Evolutionary conservation across 2,797 vertebrate species (phyloP).

Genomic region (Gallinago nigripennis): DNA sequence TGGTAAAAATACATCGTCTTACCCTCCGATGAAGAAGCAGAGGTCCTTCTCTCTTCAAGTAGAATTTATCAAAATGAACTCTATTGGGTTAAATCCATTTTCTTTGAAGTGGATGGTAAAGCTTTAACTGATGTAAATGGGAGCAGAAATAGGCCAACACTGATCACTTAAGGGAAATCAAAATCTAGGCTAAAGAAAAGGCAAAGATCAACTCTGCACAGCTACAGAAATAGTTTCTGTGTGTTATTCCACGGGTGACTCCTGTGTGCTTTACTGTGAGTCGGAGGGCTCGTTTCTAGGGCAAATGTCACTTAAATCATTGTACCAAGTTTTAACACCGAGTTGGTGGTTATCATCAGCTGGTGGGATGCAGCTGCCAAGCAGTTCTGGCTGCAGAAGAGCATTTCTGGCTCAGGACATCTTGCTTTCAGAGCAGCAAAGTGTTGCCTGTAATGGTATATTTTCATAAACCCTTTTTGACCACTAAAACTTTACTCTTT

Average conservation of each 20-base stretch:
- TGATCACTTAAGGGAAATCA: conserved; percentile 57
- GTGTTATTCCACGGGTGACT: neutral
- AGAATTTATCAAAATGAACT: conserved; percentile 7
- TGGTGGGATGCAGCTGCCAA: neutral
- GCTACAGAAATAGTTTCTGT: conserved; percentile 44
- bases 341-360: neutral
- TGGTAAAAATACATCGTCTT: conserved; percentile 10
- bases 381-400: neutral
- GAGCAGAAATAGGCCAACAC: conserved; percentile 46
- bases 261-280: neutral
- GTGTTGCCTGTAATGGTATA: accelerated
- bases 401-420: neutral
- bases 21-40: neutral
- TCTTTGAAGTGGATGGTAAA: conserved; percentile 32
- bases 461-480: neutral
- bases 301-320: neutral
- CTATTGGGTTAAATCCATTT: conserved; percentile 33
- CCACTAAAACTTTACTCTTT: neutral
- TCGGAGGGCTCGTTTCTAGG: neutral
- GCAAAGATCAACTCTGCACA: conserved; percentile 41
- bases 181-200: conserved; percentile 63
- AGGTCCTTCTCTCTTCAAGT: neutral
- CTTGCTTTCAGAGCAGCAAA: neutral
- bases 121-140: conserved; percentile 32
- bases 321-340: neutral